Base-by-base conservation (phyloP, 2,888 invertebrate genomes). In the Taphrorychus bicolor region DNA sequence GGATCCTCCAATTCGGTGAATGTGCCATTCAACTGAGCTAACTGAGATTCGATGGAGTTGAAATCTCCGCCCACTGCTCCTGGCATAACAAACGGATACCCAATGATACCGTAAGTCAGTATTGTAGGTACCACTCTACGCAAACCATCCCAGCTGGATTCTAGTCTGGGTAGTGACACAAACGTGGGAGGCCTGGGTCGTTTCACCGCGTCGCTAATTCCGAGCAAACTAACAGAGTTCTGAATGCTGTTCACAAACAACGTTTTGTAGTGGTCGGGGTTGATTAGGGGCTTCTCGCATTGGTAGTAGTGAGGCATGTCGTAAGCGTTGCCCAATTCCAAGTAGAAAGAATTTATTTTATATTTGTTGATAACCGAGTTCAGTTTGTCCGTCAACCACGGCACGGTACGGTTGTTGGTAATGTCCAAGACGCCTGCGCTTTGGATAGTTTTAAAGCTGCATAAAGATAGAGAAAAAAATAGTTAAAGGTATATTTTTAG, bases 11-110 rank as follows among this genome's bases (percentile, higher is more conserved):
- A 79, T 14, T 82, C 61, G 80, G 84, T 62, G 79, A 85, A 54
- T 84, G 84, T 70, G 84, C 80, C 76, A 84, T 71, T 80, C 23
- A 75, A 40, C 82, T 83, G 54, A 77, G 71, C 9, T 76, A 82
- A 86, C 80, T 64, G 86, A 76, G 76, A 86, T 11, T 74, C 71
- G 2, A 89, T 87, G 70, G 89, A 84, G 54, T 89, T 87, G 45
- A 91, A 91, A 75, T 95, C 95, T 0, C 96, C 98, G 0, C 98
- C 98, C 0, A 98, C 94, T 3, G 96, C 92, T 0, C 97, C 97
- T 0, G 97, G 95, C 85, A 97, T 89, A 48, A 97, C 87, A 76
- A 97, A 97, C 0, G 96, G 96, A 82, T 93, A 97, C 70, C 98
- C 98, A 56, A 94, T 89, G 18, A 97, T 87, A 0, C 97, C 96